Evolutionary conservation across 2,113 vertebrate genomes (phyloP).

Genomic region (Corapipo altera): DNA sequence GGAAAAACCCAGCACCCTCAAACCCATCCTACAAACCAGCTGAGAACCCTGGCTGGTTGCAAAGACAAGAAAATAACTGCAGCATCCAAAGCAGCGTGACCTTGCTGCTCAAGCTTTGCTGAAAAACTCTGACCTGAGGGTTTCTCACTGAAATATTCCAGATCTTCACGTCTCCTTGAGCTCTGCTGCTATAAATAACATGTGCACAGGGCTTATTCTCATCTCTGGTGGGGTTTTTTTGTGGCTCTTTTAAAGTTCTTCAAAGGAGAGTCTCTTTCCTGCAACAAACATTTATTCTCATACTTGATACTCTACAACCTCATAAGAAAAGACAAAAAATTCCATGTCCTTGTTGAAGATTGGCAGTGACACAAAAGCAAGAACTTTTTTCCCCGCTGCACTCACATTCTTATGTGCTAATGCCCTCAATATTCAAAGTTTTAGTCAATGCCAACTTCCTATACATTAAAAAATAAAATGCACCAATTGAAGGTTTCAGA

Average conservation of each 20-base stretch:
- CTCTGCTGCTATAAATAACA: neutral
- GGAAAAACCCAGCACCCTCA: neutral
- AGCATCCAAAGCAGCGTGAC: neutral
- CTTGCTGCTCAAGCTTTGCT: neutral
- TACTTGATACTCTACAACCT: neutral
- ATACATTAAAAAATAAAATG: neutral
- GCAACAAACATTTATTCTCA: neutral
- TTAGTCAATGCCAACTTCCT: neutral
- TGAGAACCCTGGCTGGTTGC: neutral
- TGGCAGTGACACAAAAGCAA: neutral
- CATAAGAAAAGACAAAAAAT: neutral
- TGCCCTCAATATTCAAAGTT: neutral
- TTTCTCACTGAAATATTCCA: neutral
- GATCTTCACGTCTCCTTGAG: neutral
- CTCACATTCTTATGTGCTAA: neutral
- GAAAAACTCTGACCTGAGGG: neutral
- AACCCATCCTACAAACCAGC: neutral
- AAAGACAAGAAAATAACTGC: neutral
- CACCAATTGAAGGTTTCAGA: neutral
- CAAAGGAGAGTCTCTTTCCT: neutral
- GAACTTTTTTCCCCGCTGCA: neutral
- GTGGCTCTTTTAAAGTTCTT: neutral
- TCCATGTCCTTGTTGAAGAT: neutral
- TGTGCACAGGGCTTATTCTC: neutral
- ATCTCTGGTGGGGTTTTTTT: accelerated